Base-by-base conservation (phyloP, 2,888 invertebrate genomes). In the Opisthograptis luteolata region DNA sequence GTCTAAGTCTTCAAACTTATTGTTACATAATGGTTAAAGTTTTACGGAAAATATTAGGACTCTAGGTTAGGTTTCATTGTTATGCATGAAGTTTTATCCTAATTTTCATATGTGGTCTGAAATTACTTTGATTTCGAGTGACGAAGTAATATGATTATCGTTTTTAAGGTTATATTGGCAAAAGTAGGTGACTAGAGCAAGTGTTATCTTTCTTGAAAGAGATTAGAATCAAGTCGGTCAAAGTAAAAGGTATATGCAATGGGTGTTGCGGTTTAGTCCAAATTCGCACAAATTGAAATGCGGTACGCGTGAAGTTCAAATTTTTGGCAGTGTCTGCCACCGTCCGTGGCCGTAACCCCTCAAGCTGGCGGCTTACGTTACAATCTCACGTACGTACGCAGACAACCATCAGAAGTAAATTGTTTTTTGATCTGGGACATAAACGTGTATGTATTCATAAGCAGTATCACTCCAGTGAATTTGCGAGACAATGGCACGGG, bases 341-440 rank as follows among this genome's bases (percentile, higher is more conserved):
- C 64, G 77, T 68, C 73, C 77, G 70, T 76, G 84, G 71, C 83
- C 78, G 80, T 81, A 80, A 81, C 79, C 82, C 70, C 64, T 58
- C 64, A 68, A 69, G 63, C 61, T 61, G 64, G 56, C 62, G 73
- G 67, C 66, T 79, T 76, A 70, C 58, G 76, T 74, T 81, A 68
- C 72, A 74, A 72, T 69, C 77, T 76, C 84, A 85, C 84, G 85
- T 86, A 74, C 78, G n/a, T n/a, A n/a, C 20, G 19, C 9, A 81
- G 80, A 86, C 84, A 84, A 81, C 67, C 76, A 81, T 81, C 82
- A 78, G 66, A 77, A 80, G 76, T 77, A 83, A 84, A 83, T 81
- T 76, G 77, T 81, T 76, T 76, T 83, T 83, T 82, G 80, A 85
- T 85, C 81, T 80, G 75, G 80, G 76, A 73, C 81, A 73, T 65